phyloP scores from a whole-genome alignment of 2,113 vertebrate genomes.

The Oreotrochilus melanogaster region DNA sequence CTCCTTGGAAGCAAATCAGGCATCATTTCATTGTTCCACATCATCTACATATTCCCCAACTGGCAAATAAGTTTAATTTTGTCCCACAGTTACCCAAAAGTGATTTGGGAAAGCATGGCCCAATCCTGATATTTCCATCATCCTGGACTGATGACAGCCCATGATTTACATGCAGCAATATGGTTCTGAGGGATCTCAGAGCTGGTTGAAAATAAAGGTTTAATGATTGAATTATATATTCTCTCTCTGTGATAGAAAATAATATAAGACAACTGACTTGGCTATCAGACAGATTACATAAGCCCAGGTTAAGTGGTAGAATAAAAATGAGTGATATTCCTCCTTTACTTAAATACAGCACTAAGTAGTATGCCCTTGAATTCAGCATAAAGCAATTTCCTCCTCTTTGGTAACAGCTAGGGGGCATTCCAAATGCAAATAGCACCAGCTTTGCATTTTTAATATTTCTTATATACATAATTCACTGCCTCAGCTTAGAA shows the following conservation, averaged over 20 bases:
- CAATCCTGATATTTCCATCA: background rate
- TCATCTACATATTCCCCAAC: background rate
- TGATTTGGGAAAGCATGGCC: background rate
- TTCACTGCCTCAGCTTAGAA: conserved; percentile 79
- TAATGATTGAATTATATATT: conserved; percentile 80
- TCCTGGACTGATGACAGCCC: conserved; percentile 21
- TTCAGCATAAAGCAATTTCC: conserved; percentile 83
- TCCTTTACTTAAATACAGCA: conserved; percentile 81
- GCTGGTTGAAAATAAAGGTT: conserved; percentile 75
- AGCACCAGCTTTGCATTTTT: conserved; percentile 84
- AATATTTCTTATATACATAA: conserved; percentile 84
- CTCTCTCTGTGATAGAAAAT: conserved; percentile 78
- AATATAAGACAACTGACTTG: conserved; percentile 78
- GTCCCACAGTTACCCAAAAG: background rate
- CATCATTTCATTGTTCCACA: background rate
- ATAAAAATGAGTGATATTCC: conserved; percentile 86
- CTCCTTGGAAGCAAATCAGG: background rate
- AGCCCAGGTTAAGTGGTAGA: conserved; percentile 81
- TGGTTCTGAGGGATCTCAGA: conserved; percentile 48
- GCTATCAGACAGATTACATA: conserved; percentile 83
- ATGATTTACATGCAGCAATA: conserved; percentile 65
- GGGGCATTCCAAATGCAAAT: conserved; percentile 84
- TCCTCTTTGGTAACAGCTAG: conserved; percentile 78
- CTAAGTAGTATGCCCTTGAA: conserved; percentile 83
- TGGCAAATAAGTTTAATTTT: conserved; percentile 22